A percentile compares a stretch with the other conserved stretches of the same genome.
Evolutionary conservation across 2,797 vertebrate species (phyloP).

Genomic region (Aldrovandia affinis): DNA sequence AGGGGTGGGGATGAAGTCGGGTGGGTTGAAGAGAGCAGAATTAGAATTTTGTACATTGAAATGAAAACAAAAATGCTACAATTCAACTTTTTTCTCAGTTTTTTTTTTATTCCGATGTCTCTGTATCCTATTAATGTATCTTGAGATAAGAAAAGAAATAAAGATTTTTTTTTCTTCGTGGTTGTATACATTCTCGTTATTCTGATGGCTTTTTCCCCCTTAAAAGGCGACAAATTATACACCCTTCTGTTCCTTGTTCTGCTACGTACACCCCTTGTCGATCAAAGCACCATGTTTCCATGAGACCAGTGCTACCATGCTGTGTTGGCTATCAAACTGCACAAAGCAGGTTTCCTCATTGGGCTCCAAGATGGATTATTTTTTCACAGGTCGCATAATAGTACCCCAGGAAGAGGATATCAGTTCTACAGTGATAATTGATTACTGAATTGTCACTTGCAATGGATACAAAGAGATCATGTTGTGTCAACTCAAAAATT

Average conservation of each 20-base stretch:
- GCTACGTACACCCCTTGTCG: neutral
- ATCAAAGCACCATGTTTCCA: neutral
- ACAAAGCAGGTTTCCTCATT: neutral
- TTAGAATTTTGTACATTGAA: constrained; percentile 68
- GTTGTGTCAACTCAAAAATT: neutral
- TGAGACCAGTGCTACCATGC: too few species aligned
- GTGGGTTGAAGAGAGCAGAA: constrained; percentile 47
- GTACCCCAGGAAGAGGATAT: neutral
- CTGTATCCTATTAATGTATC: constrained; percentile 78
- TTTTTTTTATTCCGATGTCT: constrained; percentile 74
- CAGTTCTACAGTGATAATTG: neutral
- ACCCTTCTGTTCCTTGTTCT: neutral
- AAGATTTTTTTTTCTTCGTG: constrained; percentile 75
- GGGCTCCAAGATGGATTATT: neutral
- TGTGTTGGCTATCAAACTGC: neutral
- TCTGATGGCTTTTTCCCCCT: constrained; percentile 27
- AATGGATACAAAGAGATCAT: neutral
- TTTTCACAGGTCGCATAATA: neutral
- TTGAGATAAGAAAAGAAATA: constrained; percentile 79
- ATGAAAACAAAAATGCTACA: constrained; percentile 66
- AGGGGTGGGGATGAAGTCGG: constrained; percentile 12
- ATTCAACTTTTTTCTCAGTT: constrained; percentile 68
- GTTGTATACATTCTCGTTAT: constrained; percentile 50
- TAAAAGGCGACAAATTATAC: neutral
- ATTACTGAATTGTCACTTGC: neutral